Conservation (phyloP, 1,140 invertebrate species). For the Drosophila insularis region DNA sequence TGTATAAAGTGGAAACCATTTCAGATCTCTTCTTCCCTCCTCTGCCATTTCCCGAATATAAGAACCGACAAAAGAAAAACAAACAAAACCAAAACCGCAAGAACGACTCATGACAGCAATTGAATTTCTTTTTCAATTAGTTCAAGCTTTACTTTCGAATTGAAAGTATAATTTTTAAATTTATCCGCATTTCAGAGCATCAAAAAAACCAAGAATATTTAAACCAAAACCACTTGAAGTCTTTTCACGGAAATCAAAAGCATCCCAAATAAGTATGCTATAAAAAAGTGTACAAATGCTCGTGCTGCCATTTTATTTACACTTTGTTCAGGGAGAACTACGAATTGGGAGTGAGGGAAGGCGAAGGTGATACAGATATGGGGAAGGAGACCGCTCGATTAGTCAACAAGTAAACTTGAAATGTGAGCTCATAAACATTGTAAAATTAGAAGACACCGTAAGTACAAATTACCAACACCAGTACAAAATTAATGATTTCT, state of each 20-base stretch:
- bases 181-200: no score
- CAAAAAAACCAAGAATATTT: neutral
- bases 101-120: slow-evolving; percentile 1
- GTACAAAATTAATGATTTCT: no score
- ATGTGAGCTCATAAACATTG: neutral
- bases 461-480: neutral
- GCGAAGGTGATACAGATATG: neutral
- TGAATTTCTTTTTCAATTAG: slow-evolving; percentile 6
- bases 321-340: no score
- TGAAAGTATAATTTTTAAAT: slow-evolving; percentile 1
- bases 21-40: neutral
- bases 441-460: neutral
- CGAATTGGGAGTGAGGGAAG: no score
- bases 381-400: neutral
- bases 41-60: neutral
- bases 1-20: slow-evolving; percentile 12
- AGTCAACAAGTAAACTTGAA: neutral
- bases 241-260: neutral
- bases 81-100: neutral
- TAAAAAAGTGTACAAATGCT: neutral
- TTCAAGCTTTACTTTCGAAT: neutral
- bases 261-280: slow-evolving; percentile 1
- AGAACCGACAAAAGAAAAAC: no score
- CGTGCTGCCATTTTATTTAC: no score
- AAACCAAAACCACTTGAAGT: neutral